Evolutionary conservation across 2,888 invertebrate genomes (phyloP), one percentile per base, ranked within the genome.

Genomic region (Patella ulyssiponensis): DNA sequence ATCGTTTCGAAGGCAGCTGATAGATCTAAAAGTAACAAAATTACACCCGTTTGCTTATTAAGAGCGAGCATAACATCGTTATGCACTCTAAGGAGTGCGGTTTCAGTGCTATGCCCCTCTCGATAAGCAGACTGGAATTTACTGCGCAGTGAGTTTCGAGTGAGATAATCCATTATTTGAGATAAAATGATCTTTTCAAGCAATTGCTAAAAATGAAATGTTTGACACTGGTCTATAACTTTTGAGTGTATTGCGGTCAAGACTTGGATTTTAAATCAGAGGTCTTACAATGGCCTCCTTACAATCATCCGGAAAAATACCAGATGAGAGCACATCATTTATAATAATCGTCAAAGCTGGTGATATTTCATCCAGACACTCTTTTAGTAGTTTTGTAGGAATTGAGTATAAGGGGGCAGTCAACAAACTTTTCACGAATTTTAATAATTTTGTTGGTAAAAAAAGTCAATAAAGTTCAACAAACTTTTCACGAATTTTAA

Each of bases 41-140:
- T 27, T 27, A 27, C 27, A 27, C 3, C 27, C 27, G 27, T 27
- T 27, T 27, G 27, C 27, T 27, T 27, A 27, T 27, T 27, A 27
- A 27, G 27, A 27, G 27, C 27, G 27, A 1, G 27, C 27, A 27
- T 27, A 27, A 27, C 27, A 27, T 27, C 27, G 27, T 27, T 27
- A 27, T 27, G 27, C 27, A 27, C 27, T 27, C 58, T 58, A 14
- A 58, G 58, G 58, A 58, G n/a, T 58, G 58, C 58, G n/a, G 58
- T 58, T 20, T 58, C 58, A 20, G 58, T 58, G 58, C 58, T 58
- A 58, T 58, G 58, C 58, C 58, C 58, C 58, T 58, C 58, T 58
- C 58, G 14, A 58, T 58, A 58, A 7, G 58, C 58, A 17, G 58
- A 58, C 20, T 58, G 14, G 20, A 58, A 58, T 58, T 58, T n/a